phyloP scores from a whole-genome alignment of 1,140 invertebrate species.

The Yoshiicerus persimilis region DNA sequence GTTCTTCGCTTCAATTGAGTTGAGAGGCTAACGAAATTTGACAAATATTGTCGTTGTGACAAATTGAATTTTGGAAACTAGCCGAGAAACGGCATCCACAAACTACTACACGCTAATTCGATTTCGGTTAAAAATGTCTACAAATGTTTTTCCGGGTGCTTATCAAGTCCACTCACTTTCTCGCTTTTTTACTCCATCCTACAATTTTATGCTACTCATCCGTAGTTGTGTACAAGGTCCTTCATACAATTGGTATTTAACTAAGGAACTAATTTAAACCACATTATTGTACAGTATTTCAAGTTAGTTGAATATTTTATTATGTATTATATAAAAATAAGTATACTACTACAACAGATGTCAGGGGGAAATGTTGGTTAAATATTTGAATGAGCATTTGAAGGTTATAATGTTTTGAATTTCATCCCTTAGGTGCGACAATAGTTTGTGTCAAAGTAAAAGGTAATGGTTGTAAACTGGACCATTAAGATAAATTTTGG shows the following conservation, averaged over 20 bases:
- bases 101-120: background rate
- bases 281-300: too few relatives aligned
- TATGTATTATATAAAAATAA: too few relatives aligned
- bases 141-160: background rate
- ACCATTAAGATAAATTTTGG: background rate
- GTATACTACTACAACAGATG: too few relatives aligned
- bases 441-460: too few relatives aligned
- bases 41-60: conserved; percentile 30
- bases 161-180: background rate
- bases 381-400: too few relatives aligned
- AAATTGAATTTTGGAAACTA: conserved; percentile 30
- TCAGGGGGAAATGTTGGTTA: too few relatives aligned
- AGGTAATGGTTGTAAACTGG: too few relatives aligned
- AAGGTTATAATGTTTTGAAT: background rate
- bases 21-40: conserved; percentile 18
- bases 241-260: too few relatives aligned
- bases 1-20: background rate
- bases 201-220: background rate
- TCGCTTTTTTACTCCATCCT: background rate
- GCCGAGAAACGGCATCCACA: conserved; percentile 4
- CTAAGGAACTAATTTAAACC: too few relatives aligned
- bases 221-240: too few relatives aligned
- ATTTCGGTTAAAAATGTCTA: background rate
- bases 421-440: background rate
- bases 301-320: too few relatives aligned